Evolutionary conservation across 35 echinoderm and acorn worm species (phyloP).

Genomic region (Eucidaris tribuloides): DNA sequence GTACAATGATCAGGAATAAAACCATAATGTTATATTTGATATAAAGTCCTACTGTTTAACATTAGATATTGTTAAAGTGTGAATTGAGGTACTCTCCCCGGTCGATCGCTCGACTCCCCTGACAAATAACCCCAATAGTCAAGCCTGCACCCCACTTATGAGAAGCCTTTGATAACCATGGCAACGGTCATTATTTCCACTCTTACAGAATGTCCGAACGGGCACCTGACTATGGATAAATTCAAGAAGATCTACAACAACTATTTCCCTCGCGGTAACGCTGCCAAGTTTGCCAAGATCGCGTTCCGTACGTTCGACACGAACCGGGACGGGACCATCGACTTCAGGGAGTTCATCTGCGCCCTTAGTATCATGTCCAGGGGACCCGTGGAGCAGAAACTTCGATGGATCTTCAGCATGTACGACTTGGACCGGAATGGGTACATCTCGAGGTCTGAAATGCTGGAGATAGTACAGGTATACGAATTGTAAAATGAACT

Average conservation of each 20-base stretch:
- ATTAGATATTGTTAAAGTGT: background rate
- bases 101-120: background rate
- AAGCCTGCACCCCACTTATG: background rate
- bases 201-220: conserved; percentile 63
- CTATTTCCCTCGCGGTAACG: conserved; percentile 80
- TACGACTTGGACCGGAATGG: conserved; percentile 84
- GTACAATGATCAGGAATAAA: too few relatives aligned
- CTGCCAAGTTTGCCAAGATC: conserved; percentile 79
- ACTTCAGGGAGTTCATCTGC: conserved; percentile 90
- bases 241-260: conserved; percentile 78
- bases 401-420: conserved; percentile 90
- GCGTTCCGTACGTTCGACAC: conserved; percentile 85
- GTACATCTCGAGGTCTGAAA: conserved; percentile 73
- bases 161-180: background rate
- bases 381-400: conserved; percentile 82
- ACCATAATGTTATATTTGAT: too few relatives aligned
- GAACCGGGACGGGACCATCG: conserved; percentile 72
- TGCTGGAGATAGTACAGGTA: conserved; percentile 83
- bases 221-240: conserved; percentile 64
- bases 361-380: conserved; percentile 73
- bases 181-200: background rate
- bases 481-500: background rate
- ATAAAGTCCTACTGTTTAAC: background rate
- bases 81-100: background rate
- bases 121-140: background rate